Percentiles rank a stretch among this genome's conserved stretches.
Conservation (phyloP, 1,140 invertebrate species). For the Trichonephila clavipes region DNA sequence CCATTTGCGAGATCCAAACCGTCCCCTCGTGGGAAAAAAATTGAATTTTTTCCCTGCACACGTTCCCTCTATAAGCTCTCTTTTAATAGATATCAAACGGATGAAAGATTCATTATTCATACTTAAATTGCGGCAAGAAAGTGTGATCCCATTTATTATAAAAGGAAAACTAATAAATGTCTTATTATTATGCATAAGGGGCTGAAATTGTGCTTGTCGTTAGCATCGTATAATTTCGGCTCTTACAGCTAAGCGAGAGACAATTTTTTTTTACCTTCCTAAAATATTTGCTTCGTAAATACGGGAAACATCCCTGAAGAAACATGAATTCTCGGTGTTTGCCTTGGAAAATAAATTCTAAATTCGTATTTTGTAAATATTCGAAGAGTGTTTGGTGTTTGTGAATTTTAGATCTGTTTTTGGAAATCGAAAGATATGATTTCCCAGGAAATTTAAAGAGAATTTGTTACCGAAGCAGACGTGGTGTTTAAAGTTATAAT, state of each 20-base stretch:
- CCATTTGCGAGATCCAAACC: neutral
- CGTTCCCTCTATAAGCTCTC: neutral
- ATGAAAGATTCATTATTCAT: constrained; percentile 55
- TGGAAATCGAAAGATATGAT: no score
- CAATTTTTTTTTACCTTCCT: neutral
- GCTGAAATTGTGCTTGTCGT: neutral
- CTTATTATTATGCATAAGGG: constrained; percentile 59
- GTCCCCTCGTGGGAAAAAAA: neutral
- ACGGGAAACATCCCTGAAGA: neutral
- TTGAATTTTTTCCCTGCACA: neutral
- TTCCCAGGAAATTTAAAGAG: no score
- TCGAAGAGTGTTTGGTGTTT: neutral
- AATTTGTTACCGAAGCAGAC: no score
- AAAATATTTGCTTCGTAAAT: neutral
- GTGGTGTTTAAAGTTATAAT: no score
- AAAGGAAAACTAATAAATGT: constrained; percentile 51
- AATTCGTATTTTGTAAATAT: neutral
- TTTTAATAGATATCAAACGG: constrained; percentile 48
- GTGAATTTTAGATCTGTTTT: no score
- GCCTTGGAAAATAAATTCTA: neutral
- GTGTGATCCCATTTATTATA: constrained; percentile 43
- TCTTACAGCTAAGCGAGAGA: neutral
- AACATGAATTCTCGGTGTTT: no score
- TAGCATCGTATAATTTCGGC: neutral
- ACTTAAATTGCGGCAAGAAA: constrained; percentile 43